Conservation (phyloP, 2,113 vertebrate genomes). For the Chinchilla lanigera region DNA sequence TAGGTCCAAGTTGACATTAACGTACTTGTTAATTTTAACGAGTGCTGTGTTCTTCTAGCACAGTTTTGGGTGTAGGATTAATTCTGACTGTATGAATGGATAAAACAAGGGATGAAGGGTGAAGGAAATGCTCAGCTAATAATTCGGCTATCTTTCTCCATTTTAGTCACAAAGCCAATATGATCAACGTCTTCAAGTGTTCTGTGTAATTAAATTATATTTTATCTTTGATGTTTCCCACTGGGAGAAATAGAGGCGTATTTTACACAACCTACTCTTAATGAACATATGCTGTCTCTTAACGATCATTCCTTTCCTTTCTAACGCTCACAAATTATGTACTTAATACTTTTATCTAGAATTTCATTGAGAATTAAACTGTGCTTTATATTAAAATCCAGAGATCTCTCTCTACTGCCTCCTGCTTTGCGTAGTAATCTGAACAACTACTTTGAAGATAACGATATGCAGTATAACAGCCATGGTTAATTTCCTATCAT, state of each 20-base stretch:
- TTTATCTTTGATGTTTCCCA: slow-evolving; percentile 17
- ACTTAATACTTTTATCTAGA: slow-evolving; percentile 25
- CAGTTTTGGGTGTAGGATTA: neutral
- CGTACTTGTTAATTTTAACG: neutral
- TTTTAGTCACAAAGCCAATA: slow-evolving; percentile 27
- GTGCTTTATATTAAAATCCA: slow-evolving; percentile 10
- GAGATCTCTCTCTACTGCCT: neutral
- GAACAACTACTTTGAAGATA: too few relatives aligned
- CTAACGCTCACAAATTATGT: neutral
- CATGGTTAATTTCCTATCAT: too few relatives aligned
- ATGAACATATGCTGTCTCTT: slow-evolving; percentile 43
- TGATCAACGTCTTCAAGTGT: slow-evolving; percentile 26
- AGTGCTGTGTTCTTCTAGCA: neutral
- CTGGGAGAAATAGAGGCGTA: neutral
- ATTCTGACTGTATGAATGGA: neutral
- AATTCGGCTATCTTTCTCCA: neutral
- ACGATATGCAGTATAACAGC: too few relatives aligned
- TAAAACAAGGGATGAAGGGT: neutral
- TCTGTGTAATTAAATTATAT: slow-evolving; percentile 43
- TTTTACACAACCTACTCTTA: slow-evolving; percentile 59
- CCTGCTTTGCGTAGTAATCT: neutral
- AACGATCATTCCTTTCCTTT: slow-evolving; percentile 15
- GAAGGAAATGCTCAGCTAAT: neutral
- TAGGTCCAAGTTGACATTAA: neutral
- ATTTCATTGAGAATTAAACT: slow-evolving; percentile 35